Base-by-base conservation (phyloP, 1,140 invertebrate species). In the Psix sp. region DNA sequence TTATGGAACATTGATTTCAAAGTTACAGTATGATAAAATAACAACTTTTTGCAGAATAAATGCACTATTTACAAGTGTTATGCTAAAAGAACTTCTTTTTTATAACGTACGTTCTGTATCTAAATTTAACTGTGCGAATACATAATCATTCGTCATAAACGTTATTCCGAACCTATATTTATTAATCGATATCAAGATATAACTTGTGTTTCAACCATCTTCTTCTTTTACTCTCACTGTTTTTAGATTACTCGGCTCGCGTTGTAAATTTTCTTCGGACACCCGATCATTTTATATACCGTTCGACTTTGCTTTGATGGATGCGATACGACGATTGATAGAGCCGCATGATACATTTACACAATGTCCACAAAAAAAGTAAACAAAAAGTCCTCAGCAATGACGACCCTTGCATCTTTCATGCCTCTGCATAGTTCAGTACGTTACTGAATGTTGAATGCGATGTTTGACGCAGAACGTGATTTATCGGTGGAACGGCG, bases 251-350 rank as follows among this genome's bases (percentile, higher is more conserved):
- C 21, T 13, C 14, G 31, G 21, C 16, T n/a, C 45, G 11, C 18
- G 46, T 42, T 68, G 51, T 52, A 60, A 68, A 68, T 68, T 67
- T 46, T 17, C 33, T 0, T 29, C 31, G 40, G 51, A 72, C 59
- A 45, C 42, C 56, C 56, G 66, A 46, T 60, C 56, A 70, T 67
- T 54, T 70, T 62, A 54, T n/a, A n/a, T 62, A 40, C 39, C 54
- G 54, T 73, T 62, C 54, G 60, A 73, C 39, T 49, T 35, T 40
- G 14, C 48, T 56, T 67, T 74, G 62, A 67, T 62, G 54, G 56
- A 74, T 67, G 62, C 70, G 52, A 60, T 67, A 54, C 48, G 4
- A 62, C 70, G 62, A 74, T 67, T 67, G 70, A 74, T 67, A 67
- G 48, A 67, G 56, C 54, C 35, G 62, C 62, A 5, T 14, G 33